Evolutionary conservation across 2,797 vertebrate genomes (phyloP), one percentile per base, ranked within the genome.

Genomic region (Tapirus indicus): DNA sequence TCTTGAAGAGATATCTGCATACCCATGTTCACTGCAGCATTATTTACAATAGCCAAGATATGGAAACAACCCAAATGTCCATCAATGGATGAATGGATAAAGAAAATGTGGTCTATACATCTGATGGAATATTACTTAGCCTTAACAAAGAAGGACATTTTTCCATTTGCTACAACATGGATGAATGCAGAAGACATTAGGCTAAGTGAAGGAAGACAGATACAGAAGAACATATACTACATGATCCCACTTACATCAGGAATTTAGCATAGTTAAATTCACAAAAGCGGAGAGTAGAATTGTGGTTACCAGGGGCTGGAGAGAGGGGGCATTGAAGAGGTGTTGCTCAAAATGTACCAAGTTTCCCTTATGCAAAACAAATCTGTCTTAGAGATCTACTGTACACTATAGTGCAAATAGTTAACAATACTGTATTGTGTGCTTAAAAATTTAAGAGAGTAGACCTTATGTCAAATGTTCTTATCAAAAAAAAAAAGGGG

Each of bases 321-420:
- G 82, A 44, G n/a, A 84, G 62, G 44, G 8, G 41, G 62, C 23
- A 66, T 17, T 12, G 9, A 66, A 44, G 32, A 35, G 62, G 13
- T 84, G 62, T 25, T 49, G 44, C 10, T 49, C 44, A 49, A 49
- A 49, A 41, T 41, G 62, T 9, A 35, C 32, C 14, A 32, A 32
- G 13, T 49, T 68, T 68, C 44, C 10, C 32, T 35, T 66, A 6
- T 11, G 44, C 32, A 52, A n/a, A 35, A 35, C 21, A 29, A 66
- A 66, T 17, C 32, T 35, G 4, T 11, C 32, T 32, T 25, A 35
- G 62, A 35, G 21, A 49, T 11, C 44, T 66, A 11, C 62, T 2
- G 7, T 5, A 16, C 13, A 52, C 44, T 32, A 49, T 1, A 16
- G 32, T 10, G 44, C 60, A 49, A 0, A 49, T 0, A 25, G 60